Conservation (phyloP, 2,888 invertebrate genomes). For the Hirtodrosophila histrioides region DNA sequence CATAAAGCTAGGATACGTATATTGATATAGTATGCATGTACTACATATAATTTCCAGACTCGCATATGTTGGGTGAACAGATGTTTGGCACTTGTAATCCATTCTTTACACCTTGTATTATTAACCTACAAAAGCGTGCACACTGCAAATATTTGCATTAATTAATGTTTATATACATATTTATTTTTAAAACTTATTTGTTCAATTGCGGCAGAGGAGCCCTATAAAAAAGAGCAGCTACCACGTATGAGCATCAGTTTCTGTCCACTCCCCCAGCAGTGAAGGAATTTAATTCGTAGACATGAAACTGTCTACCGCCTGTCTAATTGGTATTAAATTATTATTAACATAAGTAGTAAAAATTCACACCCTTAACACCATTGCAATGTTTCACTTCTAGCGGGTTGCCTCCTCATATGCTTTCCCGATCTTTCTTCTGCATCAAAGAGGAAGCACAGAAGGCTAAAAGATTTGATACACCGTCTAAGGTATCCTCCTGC, state of each 20-base stretch:
- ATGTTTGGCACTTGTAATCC: too few relatives aligned
- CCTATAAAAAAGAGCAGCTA: constrained; percentile 9
- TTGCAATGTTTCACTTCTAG: constrained; percentile 1
- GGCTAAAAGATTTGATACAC: too few relatives aligned
- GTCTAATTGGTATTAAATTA: constrained; percentile 12
- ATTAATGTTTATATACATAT: constrained; percentile 1
- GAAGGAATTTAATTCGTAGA: not conserved
- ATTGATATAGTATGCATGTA: too few relatives aligned
- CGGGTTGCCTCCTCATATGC: constrained; percentile 7
- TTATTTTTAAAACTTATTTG: constrained; percentile 29
- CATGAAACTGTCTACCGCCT: constrained; percentile 12
- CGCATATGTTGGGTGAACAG: too few relatives aligned
- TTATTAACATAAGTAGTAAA: not conserved
- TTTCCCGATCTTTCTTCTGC: not conserved
- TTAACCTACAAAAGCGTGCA: too few relatives aligned
- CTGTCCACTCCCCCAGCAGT: not conserved
- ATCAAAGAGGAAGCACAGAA: too few relatives aligned
- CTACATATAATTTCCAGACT: too few relatives aligned
- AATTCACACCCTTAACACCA: too few relatives aligned
- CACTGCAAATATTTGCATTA: constrained; percentile 9
- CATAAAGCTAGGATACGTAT: too few relatives aligned
- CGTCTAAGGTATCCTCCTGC: too few relatives aligned
- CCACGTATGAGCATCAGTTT: not conserved
- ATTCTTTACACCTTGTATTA: too few relatives aligned
- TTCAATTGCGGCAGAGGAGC: constrained; percentile 6